Evolutionary conservation across 2,888 invertebrate genomes (phyloP).

Genomic region (Tinea pellionella): DNA sequence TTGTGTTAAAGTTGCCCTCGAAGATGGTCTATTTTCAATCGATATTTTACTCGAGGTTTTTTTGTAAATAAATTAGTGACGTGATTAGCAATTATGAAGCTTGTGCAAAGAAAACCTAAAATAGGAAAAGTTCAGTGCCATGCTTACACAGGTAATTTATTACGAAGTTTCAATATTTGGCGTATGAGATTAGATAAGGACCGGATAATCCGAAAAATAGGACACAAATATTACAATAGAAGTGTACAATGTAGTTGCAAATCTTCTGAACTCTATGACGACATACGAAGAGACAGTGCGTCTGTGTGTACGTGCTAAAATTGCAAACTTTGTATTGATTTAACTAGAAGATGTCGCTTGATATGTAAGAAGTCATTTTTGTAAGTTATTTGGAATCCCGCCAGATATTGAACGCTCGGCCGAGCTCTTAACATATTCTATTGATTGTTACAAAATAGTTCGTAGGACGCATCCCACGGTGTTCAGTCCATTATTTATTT

Average conservation of each 20-base stretch:
- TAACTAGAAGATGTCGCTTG: background rate
- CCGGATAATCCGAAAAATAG: background rate
- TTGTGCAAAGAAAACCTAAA: background rate
- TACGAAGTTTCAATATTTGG: background rate
- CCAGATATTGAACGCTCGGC: conserved; percentile 3
- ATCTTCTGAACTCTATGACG: background rate
- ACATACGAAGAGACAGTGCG: background rate
- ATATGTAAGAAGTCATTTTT: background rate
- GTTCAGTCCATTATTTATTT: conserved; percentile 1
- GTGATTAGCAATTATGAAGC: background rate
- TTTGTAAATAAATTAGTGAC: background rate
- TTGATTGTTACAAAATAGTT: conserved; percentile 9
- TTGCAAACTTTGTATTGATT: background rate
- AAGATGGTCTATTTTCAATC: background rate
- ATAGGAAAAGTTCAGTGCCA: conserved; percentile 5
- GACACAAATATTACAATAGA: background rate
- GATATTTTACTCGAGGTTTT: background rate
- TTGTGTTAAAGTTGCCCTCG: background rate
- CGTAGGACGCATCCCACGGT: background rate
- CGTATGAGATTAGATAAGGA: background rate
- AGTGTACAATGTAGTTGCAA: background rate
- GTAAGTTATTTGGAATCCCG: conserved; percentile 7
- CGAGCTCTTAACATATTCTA: conserved; percentile 3
- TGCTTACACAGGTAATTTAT: background rate
- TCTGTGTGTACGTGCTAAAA: background rate